Evolutionary conservation across 2,113 vertebrate species (phyloP).

Genomic region (Cyanoramphus novaezelandiae): DNA sequence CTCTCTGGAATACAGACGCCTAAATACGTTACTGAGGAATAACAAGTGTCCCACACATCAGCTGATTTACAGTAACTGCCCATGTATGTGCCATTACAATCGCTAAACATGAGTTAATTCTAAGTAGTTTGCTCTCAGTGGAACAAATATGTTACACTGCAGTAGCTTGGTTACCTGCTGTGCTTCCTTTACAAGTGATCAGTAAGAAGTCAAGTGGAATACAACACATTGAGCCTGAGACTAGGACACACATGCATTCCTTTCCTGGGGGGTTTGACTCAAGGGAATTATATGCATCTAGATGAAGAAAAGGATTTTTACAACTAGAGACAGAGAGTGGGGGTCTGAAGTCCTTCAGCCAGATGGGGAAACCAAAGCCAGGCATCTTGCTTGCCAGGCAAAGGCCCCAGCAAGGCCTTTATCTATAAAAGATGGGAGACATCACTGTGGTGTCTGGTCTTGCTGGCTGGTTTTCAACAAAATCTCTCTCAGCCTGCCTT

Average conservation of each 20-base stretch:
- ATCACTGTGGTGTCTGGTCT: background rate
- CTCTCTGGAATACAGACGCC: background rate
- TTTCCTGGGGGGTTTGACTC: background rate
- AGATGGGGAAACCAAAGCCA: background rate
- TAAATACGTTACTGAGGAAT: background rate
- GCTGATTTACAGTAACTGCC: background rate
- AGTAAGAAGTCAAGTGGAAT: background rate
- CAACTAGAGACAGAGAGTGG: background rate
- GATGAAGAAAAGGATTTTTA: background rate
- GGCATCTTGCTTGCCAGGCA: background rate
- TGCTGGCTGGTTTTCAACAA: background rate
- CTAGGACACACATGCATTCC: background rate
- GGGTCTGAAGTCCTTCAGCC: background rate
- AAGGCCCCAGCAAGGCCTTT: accelerated
- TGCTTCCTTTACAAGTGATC: background rate
- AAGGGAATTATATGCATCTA: background rate
- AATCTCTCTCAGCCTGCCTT: background rate
- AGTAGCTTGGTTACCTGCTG: background rate
- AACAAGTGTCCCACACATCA: background rate
- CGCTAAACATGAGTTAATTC: background rate
- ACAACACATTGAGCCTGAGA: background rate
- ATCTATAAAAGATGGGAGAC: background rate
- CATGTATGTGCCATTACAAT: background rate
- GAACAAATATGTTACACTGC: background rate
- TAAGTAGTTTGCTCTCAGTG: background rate